A percentile compares a stretch with the other conserved stretches of the same genome.
Evolutionary conservation across 2,797 vertebrate species (phyloP).

Genomic region (Acomys russatus): DNA sequence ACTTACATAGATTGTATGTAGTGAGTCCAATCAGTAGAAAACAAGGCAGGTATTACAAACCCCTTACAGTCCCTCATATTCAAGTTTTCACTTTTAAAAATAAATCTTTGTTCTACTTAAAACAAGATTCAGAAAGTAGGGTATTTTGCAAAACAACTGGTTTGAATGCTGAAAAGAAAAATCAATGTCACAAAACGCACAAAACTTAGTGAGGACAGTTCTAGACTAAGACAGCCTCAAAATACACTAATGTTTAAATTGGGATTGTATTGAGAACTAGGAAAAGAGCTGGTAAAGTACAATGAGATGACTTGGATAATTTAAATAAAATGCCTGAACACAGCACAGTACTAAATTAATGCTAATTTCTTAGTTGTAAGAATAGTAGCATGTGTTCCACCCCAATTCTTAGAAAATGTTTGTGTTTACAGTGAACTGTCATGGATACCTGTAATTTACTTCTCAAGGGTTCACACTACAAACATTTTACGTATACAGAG

Average conservation of each 20-base stretch:
- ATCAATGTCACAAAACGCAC: not conserved
- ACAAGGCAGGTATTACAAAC: not conserved
- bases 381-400: not conserved
- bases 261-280: not conserved
- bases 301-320: constrained; percentile 10
- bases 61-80: not conserved
- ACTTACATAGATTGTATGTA: constrained; percentile 24
- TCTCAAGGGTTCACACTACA: constrained; percentile 17
- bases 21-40: not conserved
- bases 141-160: not conserved
- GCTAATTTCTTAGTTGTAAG: not conserved
- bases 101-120: not conserved
- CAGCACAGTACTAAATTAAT: constrained; percentile 22
- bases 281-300: not conserved
- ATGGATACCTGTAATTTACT: constrained; percentile 26
- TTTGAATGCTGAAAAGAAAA: not conserved
- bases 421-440: constrained; percentile 2
- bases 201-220: not conserved
- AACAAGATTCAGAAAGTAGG: constrained; percentile 24
- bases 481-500: constrained; percentile 30
- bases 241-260: constrained; percentile 45
- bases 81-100: not conserved
- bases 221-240: constrained; percentile 50
- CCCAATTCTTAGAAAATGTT: not conserved
- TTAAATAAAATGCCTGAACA: constrained; percentile 8